A percentile compares a stretch with the other conserved stretches of the same genome.
Evolutionary conservation across 2,888 invertebrate species (phyloP).

Genomic region (Eumerus sabulonum): DNA sequence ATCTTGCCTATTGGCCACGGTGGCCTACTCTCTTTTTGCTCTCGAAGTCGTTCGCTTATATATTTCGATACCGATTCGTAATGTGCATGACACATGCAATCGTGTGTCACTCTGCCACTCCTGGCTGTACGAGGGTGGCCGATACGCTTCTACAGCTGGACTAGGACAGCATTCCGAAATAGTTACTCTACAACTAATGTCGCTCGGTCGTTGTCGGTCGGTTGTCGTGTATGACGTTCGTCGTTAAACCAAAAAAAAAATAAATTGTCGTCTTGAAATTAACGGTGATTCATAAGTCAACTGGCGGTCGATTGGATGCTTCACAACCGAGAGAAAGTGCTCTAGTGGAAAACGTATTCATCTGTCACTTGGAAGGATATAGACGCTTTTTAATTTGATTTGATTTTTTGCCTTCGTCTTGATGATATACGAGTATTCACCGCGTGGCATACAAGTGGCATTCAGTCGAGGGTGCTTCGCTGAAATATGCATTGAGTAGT

Average conservation of each 20-base stretch:
- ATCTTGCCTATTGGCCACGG: slow-evolving; percentile 15
- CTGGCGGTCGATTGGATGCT: slow-evolving; percentile 53
- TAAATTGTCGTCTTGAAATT: slow-evolving; percentile 14
- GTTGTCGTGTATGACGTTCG: slow-evolving; percentile 16
- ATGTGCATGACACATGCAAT: slow-evolving; percentile 68
- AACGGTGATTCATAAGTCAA: slow-evolving; percentile 49
- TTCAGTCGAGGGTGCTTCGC: slow-evolving; percentile 63
- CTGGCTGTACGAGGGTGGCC: slow-evolving; percentile 34
- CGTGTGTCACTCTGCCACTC: slow-evolving; percentile 46
- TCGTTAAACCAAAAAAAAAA: neutral
- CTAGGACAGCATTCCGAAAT: slow-evolving; percentile 47
- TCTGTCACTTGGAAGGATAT: slow-evolving; percentile 50
- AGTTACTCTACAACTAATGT: slow-evolving; percentile 55
- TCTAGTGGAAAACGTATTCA: slow-evolving; percentile 46
- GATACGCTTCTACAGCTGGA: slow-evolving; percentile 15
- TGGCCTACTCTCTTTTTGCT: slow-evolving; percentile 58
- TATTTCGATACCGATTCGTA: slow-evolving; percentile 45
- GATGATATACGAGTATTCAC: slow-evolving; percentile 8
- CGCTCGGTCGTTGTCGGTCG: slow-evolving; percentile 41
- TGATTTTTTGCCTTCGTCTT: slow-evolving; percentile 31
- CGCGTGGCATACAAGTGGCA: slow-evolving; percentile 51
- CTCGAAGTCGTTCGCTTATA: slow-evolving; percentile 26
- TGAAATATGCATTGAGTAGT: slow-evolving; percentile 64
- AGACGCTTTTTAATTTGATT: slow-evolving; percentile 25
- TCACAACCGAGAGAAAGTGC: slow-evolving; percentile 22